phyloP scores from a whole-genome alignment of 2,888 invertebrate species.

The Dermolepida albohirtum region DNA sequence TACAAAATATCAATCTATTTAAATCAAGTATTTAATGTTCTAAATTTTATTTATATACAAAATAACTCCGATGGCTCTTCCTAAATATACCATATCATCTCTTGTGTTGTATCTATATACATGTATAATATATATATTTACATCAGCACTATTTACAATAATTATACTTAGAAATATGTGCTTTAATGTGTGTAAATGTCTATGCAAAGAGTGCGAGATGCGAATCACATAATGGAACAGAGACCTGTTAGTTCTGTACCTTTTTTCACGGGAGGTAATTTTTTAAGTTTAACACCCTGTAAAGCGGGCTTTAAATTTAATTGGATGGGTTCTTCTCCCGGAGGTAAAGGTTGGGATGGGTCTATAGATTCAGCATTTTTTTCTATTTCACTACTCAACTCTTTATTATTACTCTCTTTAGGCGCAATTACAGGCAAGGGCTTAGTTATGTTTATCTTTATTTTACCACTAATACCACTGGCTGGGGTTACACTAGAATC shows the following conservation, averaged over 20 bases:
- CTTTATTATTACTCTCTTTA: slow-evolving; percentile 62
- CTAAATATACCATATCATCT: too few species aligned
- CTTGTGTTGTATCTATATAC: too few species aligned
- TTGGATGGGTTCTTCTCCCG: slow-evolving; percentile 69
- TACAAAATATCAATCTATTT: slow-evolving; percentile 28
- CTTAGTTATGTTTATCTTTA: slow-evolving; percentile 87
- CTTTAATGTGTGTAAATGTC: slow-evolving; percentile 1
- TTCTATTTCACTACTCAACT: slow-evolving; percentile 52
- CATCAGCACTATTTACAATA: too few species aligned
- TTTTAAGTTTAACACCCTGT: slow-evolving; percentile 74
- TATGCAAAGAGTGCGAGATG: slow-evolving; percentile 17
- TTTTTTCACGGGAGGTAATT: slow-evolving; percentile 77
- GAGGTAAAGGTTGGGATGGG: slow-evolving; percentile 69
- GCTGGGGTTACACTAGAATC: slow-evolving; percentile 54
- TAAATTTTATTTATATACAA: slow-evolving; percentile 24
- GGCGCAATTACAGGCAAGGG: slow-evolving; percentile 68
- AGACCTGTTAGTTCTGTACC: slow-evolving; percentile 87
- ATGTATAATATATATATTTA: too few species aligned
- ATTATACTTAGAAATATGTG: background rate
- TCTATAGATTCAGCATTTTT: slow-evolving; percentile 54
- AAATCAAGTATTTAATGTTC: slow-evolving; percentile 6
- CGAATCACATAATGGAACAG: slow-evolving; percentile 84
- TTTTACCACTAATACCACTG: slow-evolving; percentile 68
- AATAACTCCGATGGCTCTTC: background rate
- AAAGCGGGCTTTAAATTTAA: slow-evolving; percentile 75